Evolutionary conservation across 1,140 invertebrate genomes (phyloP).

Genomic region (Rhynchophorus ferrugineus): DNA sequence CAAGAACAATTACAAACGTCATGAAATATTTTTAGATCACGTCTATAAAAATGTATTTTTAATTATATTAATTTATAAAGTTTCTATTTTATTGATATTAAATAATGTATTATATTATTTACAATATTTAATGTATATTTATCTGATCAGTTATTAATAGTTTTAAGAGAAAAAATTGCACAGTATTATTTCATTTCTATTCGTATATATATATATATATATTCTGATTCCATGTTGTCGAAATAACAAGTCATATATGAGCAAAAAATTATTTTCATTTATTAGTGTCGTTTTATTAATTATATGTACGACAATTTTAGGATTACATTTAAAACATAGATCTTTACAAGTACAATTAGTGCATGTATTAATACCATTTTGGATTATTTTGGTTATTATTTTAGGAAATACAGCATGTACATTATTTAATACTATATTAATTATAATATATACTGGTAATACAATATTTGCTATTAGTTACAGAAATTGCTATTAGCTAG

Average conservation of each 20-base stretch:
- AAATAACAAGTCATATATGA: constrained; percentile 51
- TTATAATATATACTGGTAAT: constrained; percentile 19
- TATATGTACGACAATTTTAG: constrained; percentile 71
- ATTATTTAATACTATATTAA: constrained; percentile 40
- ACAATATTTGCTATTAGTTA: too few species aligned
- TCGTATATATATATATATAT: too few species aligned
- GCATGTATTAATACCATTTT: constrained; percentile 72
- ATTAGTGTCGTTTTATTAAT: constrained; percentile 69
- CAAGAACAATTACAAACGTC: constrained; percentile 39
- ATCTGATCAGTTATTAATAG: too few species aligned
- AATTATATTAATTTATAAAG: too few species aligned
- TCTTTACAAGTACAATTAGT: constrained; percentile 51
- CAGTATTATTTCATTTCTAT: too few species aligned
- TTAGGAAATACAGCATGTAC: constrained; percentile 62
- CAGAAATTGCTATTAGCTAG: too few species aligned
- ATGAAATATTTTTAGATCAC: constrained; percentile 38
- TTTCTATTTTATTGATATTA: too few species aligned
- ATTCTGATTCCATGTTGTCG: too few species aligned
- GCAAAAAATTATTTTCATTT: constrained; percentile 69
- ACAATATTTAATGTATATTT: too few species aligned
- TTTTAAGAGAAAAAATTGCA: too few species aligned
- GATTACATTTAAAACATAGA: constrained; percentile 72
- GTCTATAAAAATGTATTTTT: too few species aligned
- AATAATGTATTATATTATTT: too few species aligned
- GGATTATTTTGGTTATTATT: constrained; percentile 63